phyloP scores from a whole-genome alignment of 2,797 vertebrate species.

The Typhlichthys eigenmanni region DNA sequence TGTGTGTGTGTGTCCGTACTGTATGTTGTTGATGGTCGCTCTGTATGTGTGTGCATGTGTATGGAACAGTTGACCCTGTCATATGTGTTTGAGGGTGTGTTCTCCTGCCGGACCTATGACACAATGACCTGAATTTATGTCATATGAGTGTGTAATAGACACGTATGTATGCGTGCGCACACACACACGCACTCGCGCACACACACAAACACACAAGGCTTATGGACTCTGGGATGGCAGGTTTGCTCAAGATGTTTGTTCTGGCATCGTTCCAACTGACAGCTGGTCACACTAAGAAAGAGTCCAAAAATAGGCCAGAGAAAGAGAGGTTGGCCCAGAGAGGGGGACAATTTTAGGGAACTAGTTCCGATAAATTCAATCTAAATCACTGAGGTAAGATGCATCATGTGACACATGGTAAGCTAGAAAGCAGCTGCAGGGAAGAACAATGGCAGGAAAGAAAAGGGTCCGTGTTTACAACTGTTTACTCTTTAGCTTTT shows the following conservation, averaged over 20 bases:
- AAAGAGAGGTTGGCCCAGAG: neutral
- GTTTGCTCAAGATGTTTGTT: conserved; percentile 70
- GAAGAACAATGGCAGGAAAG: neutral
- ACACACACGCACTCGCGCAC: conserved; percentile 14
- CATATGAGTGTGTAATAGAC: conserved; percentile 22
- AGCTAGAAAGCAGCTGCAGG: neutral
- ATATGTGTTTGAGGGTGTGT: conserved; percentile 17
- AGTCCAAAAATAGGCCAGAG: conserved; percentile 19
- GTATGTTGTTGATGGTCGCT: neutral
- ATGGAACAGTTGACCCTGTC: conserved; percentile 8
- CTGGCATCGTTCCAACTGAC: conserved; percentile 55
- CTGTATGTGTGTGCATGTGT: neutral
- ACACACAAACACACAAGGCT: conserved; percentile 18
- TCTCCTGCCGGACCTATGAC: conserved; percentile 28
- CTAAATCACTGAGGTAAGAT: no score
- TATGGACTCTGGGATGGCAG: conserved; percentile 52
- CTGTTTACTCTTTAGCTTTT: conserved; percentile 38
- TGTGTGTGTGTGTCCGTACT: neutral
- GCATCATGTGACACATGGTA: no score
- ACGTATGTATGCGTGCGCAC: conserved; percentile 6
- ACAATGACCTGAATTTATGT: conserved; percentile 37
- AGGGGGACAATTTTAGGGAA: conserved; percentile 6
- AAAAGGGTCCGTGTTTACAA: conserved; percentile 2
- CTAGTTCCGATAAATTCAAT: no score
- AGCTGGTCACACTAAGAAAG: conserved; percentile 38